A percentile compares a stretch with the other conserved stretches of the same genome.
phyloP scores from a whole-genome alignment of 2,888 invertebrate genomes.

The Lysandra bellargus region DNA sequence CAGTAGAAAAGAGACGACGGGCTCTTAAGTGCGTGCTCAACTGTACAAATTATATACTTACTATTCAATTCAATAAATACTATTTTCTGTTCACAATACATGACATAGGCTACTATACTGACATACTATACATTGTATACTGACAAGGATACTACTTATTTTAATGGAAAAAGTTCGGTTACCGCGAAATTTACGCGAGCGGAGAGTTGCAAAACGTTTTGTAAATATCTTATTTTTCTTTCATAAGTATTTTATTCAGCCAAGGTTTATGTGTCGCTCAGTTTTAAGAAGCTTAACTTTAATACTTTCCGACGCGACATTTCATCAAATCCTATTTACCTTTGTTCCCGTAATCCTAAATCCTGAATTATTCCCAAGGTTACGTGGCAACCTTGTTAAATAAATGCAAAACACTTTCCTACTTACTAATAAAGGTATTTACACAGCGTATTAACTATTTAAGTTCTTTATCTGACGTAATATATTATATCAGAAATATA shows the following conservation, averaged over 20 bases:
- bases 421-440: no score
- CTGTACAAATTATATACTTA: no score
- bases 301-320: not conserved
- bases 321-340: conserved; percentile 8
- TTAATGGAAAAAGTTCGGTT: not conserved
- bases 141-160: not conserved
- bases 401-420: not conserved
- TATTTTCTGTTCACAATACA: no score
- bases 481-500: no score
- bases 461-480: no score
- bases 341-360: conserved; percentile 1
- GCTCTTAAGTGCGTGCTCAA: no score
- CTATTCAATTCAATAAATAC: no score
- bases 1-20: no score
- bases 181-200: not conserved
- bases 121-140: no score
- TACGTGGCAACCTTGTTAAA: not conserved
- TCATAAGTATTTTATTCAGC: not conserved
- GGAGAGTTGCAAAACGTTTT: not conserved
- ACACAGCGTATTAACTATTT: no score
- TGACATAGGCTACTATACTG: no score
- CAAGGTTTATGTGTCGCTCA: not conserved
- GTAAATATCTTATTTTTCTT: not conserved
- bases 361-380: not conserved
- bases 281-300: conserved; percentile 9